phyloP scores from a whole-genome alignment of 2,888 invertebrate species.

The Nomada ruficornis region DNA sequence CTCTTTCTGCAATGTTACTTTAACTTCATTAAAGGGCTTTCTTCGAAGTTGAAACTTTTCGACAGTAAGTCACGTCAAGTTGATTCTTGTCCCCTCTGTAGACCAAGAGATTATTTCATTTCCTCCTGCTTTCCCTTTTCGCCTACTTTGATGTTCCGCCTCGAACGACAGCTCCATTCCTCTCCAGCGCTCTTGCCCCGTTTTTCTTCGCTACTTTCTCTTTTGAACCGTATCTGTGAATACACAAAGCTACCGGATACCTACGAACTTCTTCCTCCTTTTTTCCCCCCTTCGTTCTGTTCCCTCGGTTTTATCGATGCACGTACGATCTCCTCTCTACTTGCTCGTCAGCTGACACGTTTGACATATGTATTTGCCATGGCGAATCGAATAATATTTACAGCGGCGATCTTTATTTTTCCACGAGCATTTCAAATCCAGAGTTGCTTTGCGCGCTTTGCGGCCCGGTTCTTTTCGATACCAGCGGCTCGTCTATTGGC shows the following conservation, averaged over 20 bases:
- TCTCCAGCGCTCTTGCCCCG: conserved; percentile 13
- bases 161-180: conserved; percentile 14
- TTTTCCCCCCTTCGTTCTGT: conserved; percentile 1
- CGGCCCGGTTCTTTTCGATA: not conserved
- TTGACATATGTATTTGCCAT: conserved; percentile 9
- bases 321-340: not conserved
- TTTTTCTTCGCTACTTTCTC: conserved; percentile 25
- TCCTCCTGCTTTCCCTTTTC: conserved; percentile 14
- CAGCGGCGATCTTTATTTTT: conserved; percentile 16
- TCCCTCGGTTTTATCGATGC: not conserved
- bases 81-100: conserved; percentile 12
- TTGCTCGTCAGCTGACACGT: conserved; percentile 1
- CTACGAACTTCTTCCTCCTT: not conserved
- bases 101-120: conserved; percentile 36
- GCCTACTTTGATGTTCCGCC: conserved; percentile 19
- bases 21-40: conserved; percentile 1
- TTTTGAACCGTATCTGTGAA: conserved; percentile 24
- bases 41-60: conserved; percentile 1
- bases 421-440: not conserved
- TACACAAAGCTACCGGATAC: conserved; percentile 26
- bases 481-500: not conserved
- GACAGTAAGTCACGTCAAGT: not conserved
- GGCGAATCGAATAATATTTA: conserved; percentile 5
- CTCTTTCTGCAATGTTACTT: not conserved
- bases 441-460: not conserved